These are phyloP conservation scores for Drosophila navojoa DNA, from an alignment of 1,140 invertebrate species.

Conservation along the genomic window DNA sequence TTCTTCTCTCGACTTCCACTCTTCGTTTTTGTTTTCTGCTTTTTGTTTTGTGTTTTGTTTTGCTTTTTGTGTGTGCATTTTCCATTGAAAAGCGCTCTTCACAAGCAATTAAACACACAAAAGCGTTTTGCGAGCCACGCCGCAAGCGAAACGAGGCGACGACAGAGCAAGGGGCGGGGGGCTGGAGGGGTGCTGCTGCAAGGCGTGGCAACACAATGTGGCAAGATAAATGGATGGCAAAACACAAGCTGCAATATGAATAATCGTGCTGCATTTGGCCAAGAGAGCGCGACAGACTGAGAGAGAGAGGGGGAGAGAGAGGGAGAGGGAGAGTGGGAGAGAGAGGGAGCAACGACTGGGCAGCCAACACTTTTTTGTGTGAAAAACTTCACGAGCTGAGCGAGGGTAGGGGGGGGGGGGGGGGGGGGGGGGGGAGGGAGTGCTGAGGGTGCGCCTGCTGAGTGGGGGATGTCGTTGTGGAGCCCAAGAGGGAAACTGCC, in stretches of 20 bases:
- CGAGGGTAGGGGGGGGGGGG: neutral
- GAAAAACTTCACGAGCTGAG: constrained; percentile 57
- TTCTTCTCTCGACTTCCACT: neutral
- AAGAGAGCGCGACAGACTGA: neutral
- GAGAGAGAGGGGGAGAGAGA: neutral
- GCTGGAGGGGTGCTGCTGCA: neutral
- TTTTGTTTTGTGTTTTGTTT: constrained; percentile 35
- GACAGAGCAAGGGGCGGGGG: neutral
- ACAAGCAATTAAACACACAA: constrained; percentile 83
- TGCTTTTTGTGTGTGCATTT: constrained; percentile 54
- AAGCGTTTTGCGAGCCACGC: constrained; percentile 74
- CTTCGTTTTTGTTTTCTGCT: constrained; percentile 33
- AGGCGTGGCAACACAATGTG: constrained; percentile 62
- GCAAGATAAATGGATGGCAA: constrained; percentile 79
- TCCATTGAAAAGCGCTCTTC: constrained; percentile 81
- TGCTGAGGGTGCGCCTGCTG: too few relatives aligned
- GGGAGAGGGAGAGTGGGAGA: neutral
- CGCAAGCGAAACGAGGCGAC: constrained; percentile 59
- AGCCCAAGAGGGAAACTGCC: neutral
- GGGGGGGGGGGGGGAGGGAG: neutral
- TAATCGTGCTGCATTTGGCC: constrained; percentile 53
- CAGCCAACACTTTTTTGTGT: constrained; percentile 78
- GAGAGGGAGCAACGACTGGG: constrained; percentile 37
- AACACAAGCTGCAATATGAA: constrained; percentile 75
- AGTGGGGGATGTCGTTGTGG: neutral